phyloP scores from a whole-genome alignment of 2,888 invertebrate species.

The Sussaba pulchella region DNA sequence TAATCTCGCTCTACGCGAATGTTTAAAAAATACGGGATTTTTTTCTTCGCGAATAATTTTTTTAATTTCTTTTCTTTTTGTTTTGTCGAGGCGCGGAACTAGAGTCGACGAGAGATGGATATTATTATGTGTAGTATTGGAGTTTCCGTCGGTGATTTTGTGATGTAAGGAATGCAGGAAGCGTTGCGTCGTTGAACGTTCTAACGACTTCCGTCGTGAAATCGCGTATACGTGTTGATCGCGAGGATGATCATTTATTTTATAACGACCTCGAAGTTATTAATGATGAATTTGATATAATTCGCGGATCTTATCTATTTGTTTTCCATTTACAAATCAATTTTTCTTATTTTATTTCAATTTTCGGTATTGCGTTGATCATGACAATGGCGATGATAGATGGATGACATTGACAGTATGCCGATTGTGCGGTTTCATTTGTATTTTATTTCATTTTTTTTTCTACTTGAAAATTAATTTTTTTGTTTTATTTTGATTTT shows the following conservation, averaged over 20 bases:
- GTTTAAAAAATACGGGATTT: too few species aligned
- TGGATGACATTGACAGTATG: too few species aligned
- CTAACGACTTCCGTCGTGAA: conserved; percentile 73
- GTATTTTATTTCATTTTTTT: too few species aligned
- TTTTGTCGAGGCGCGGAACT: background rate
- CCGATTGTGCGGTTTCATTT: too few species aligned
- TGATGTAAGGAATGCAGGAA: conserved; percentile 65
- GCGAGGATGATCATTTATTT: conserved; percentile 5
- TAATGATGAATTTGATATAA: conserved; percentile 43
- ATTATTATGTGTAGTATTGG: background rate
- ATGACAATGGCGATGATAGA: background rate
- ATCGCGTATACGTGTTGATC: conserved; percentile 63
- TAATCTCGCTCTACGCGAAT: too few species aligned
- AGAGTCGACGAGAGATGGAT: conserved; percentile 10
- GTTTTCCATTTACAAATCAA: too few species aligned
- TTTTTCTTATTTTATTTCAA: too few species aligned
- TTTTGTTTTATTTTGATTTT: too few species aligned
- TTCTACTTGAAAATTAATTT: too few species aligned
- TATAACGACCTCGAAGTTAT: conserved; percentile 40
- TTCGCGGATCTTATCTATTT: too few species aligned
- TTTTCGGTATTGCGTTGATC: too few species aligned
- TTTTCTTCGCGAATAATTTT: background rate
- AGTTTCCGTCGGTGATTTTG: background rate
- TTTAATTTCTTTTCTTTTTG: background rate
- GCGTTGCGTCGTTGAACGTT: conserved; percentile 72